Evolutionary conservation across 2,888 invertebrate genomes (phyloP), one percentile per base, ranked within the genome.

Genomic region (Callimorpha dominula): DNA sequence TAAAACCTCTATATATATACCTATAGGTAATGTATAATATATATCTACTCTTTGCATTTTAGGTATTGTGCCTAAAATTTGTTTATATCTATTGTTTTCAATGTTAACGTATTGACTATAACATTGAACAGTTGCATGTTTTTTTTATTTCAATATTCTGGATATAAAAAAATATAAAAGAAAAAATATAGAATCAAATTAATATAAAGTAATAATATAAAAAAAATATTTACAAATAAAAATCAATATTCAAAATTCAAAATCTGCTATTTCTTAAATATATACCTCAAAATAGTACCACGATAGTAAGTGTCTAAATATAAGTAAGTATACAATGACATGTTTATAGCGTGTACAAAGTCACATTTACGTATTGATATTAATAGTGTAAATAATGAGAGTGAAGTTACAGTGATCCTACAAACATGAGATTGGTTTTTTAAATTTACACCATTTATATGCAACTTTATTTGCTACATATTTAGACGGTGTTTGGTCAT

Each of bases 401-500:
- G 14, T 7, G 3, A 42, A 12, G 17, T 54, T 31, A n/a, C 11
- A 17, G 54, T 67, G n/a, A 42, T 42, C n/a, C 54, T 54, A 67
- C 14, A 15, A 20, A 46, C 46, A 62, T 50, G 40, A 49, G 50
- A 46, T 12, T 40, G 31, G 46, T 70, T 64, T 62, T 72, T 66
- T 65, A 60, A 73, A 73, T 78, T 78, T 71, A 43, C 83, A 74
- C 65, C 72, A 69, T 64, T 20, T 52, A 68, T 77, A 69, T 65
- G 72, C 70, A 83, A 20, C 70, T 79, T 17, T 57, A 74, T 54
- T 64, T n/a, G 46, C 31, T 31, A 1, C 31, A 64, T n/a, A 20
- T 14, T 63, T 9, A 75, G 78, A 79, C 79, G 79, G 49, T 64
- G 20, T 54, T 60, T 57, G 49, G 60, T 84, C 82, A 82, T 80